Evolutionary conservation across 2,797 vertebrate species (phyloP).

Genomic region (Cossypha dichroa): DNA sequence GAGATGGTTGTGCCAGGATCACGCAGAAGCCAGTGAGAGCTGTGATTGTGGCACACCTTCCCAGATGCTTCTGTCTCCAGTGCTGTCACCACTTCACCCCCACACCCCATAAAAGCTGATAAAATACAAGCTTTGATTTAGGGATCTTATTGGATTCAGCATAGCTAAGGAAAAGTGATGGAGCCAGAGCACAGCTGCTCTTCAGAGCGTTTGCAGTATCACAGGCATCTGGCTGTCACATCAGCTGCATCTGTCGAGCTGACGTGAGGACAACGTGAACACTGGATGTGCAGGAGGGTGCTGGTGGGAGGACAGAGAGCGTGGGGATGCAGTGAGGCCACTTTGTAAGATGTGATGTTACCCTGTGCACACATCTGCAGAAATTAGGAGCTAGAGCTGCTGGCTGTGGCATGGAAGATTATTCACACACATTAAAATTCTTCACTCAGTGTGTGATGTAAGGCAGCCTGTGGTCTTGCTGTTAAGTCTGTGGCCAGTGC

Average conservation of each 20-base stretch:
- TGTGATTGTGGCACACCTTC: not conserved
- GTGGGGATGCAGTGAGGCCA: not conserved
- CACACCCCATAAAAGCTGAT: not conserved
- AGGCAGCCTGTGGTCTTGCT: not conserved
- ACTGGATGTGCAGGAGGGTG: not conserved
- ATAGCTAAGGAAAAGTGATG: not conserved
- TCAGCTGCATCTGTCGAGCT: not conserved
- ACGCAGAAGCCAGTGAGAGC: not conserved
- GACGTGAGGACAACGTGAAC: not conserved
- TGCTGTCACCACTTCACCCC: not conserved
- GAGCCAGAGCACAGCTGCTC: not conserved
- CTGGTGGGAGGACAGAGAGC: not conserved
- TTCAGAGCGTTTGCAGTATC: not conserved
- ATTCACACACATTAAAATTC: not conserved
- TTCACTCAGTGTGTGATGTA: not conserved
- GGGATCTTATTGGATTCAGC: not conserved
- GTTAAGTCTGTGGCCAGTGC: not conserved
- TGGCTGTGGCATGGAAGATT: not conserved
- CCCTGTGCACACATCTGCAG: not conserved
- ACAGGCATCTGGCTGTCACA: not conserved
- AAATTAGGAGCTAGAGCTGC: not conserved
- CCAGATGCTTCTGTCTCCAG: not conserved
- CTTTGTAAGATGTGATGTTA: not conserved
- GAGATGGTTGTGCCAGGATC: not conserved
- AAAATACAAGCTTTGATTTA: not conserved